phyloP scores from a whole-genome alignment of 2,113 vertebrate species.

The Hypomesus transpacificus region DNA sequence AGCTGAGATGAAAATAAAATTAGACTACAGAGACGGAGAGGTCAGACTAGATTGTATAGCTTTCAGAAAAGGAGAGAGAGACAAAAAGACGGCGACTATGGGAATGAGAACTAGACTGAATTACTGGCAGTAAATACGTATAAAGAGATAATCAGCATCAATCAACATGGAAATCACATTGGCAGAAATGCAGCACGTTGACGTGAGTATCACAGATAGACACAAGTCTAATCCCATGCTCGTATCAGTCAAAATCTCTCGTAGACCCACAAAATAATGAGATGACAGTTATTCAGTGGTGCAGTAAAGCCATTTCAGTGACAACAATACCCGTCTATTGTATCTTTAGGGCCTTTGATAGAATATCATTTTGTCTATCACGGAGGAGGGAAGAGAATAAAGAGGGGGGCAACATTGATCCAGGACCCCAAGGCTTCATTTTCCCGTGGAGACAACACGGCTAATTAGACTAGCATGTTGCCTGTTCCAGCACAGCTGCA shows the following conservation, averaged over 20 bases:
- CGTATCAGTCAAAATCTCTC: conserved; percentile 32
- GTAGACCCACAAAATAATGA: conserved; percentile 12
- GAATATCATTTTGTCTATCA: conserved; percentile 45
- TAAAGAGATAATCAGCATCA: conserved; percentile 24
- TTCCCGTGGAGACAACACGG: conserved; percentile 71
- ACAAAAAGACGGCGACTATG: background rate
- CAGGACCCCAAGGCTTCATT: conserved; percentile 64
- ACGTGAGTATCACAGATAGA: conserved; percentile 14
- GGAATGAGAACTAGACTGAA: conserved; percentile 29
- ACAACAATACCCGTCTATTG: conserved; percentile 48
- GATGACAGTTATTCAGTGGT: conserved; percentile 28
- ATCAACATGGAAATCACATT: conserved; percentile 41
- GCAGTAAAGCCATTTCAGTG: conserved; percentile 38
- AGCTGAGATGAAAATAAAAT: background rate
- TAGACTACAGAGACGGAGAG: background rate
- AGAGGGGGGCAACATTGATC: conserved; percentile 66
- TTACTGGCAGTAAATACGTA: conserved; percentile 31
- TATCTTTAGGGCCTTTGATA: conserved; percentile 22
- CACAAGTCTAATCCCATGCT: conserved; percentile 30
- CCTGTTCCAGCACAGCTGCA: conserved; percentile 74
- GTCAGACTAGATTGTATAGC: no score
- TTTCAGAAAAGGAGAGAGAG: no score
- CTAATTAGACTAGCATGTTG: conserved; percentile 77
- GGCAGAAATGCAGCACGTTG: conserved; percentile 34
- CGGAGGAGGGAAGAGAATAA: conserved; percentile 52